Percentiles rank a stretch among this genome's conserved stretches.
Evolutionary conservation across 2,888 invertebrate genomes (phyloP).

Genomic region (Strigamia maritima): DNA sequence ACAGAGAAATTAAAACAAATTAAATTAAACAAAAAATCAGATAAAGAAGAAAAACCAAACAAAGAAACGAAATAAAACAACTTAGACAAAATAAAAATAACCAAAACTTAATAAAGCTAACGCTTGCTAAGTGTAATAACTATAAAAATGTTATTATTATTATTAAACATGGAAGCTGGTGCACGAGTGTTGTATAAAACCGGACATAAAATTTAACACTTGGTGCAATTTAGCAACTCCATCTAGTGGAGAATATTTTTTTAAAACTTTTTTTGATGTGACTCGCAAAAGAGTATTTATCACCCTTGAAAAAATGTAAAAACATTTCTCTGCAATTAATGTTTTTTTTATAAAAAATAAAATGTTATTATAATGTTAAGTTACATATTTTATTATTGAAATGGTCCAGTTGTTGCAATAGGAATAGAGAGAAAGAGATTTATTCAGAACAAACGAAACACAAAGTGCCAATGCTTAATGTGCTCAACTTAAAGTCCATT

Average conservation of each 20-base stretch:
- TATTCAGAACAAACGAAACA: neutral
- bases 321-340: neutral
- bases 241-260: neutral
- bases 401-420: no score
- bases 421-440: neutral
- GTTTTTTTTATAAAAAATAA: neutral
- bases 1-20: neutral
- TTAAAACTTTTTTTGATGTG: neutral
- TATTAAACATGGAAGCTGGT: neutral
- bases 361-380: no score
- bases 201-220: neutral
- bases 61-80: no score
- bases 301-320: neutral
- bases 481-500: neutral
- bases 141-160: neutral
- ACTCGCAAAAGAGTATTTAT: neutral
- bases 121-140: neutral
- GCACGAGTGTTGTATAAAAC: neutral
- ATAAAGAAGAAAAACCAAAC: neutral
- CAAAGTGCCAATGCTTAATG: neutral
- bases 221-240: neutral
- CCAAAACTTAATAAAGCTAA: neutral
- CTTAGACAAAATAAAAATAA: neutral
- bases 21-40: neutral
- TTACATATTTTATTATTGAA: neutral